Base-by-base conservation (phyloP, 1,140 invertebrate species). In the Pseudachorutes palmiensis region DNA sequence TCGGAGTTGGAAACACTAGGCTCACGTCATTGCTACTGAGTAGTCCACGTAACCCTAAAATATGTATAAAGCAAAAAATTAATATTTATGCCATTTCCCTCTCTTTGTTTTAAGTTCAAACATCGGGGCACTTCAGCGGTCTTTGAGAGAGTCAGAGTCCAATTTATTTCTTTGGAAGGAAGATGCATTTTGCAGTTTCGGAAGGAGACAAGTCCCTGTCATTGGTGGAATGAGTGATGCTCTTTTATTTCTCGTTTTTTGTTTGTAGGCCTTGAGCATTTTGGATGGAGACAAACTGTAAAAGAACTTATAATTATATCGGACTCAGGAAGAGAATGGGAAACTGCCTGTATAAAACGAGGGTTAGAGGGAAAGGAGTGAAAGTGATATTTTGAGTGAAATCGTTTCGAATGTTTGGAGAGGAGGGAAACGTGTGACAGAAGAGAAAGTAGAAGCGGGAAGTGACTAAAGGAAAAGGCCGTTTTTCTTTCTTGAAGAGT, bases 301-400 rank as follows among this genome's bases (percentile, higher is more conserved):
- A 45, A 45, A 19, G 36, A 19, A 19, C 19, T 9, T 19, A 12
- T 57, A 26, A 57, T 19, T 19, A 24, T 22, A 19, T 5, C 2
- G 14, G 28, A n/a, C n/a, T n/a, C n/a, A 9, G 22, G 28, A 29
- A 61, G 59, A 61, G 59, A 16, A 29, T 28, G 59, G 14, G 59
- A 29, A 22, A 5, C 14, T 31, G 9, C 36, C 19, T 45, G n/a
- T n/a, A n/a, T n/a, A n/a, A n/a, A 30, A 22, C 29, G 61, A 66
- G 41, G 60, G 24, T n/a, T n/a, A n/a, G n/a, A n/a, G 51, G 36
- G 26, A 57, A 62, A 66, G 68, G 66, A 69, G 64, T 69, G 70
- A 72, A 66, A 69, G 70, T 65, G 70, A 72, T 72, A 69, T 72
- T 72, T 72, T 72, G 67, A 69, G 67, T 69, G 67, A 67, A 72